Conservation (phyloP, 2,113 vertebrate species). For the Gallinago paraguaiae region DNA sequence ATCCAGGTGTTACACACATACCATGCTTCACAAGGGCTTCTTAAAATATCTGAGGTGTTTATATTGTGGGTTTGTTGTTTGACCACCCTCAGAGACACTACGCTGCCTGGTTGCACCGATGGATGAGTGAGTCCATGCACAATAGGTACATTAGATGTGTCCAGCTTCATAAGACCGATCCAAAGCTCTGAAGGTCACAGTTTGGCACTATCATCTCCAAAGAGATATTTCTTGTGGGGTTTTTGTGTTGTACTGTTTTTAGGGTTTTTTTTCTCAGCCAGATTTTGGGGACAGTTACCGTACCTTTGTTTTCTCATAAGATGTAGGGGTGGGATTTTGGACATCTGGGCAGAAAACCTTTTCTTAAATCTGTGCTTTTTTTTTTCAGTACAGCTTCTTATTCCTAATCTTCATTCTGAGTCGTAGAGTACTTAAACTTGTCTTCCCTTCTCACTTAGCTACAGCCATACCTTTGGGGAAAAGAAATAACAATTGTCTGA, state of each 20-base stretch:
- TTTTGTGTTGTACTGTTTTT: not conserved
- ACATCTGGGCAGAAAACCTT: not conserved
- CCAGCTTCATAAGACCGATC: not conserved
- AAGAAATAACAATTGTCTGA: not conserved
- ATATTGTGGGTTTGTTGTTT: not conserved
- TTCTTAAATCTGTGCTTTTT: not conserved
- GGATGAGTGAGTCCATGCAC: fast-evolving
- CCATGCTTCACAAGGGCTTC: not conserved
- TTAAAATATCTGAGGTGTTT: not conserved
- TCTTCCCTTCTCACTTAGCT: not conserved
- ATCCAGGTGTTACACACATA: not conserved
- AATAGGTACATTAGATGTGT: not conserved
- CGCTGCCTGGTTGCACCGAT: not conserved
- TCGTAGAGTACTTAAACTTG: not conserved
- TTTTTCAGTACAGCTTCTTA: not conserved
- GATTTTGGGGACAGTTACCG: not conserved
- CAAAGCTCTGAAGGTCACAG: not conserved
- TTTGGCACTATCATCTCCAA: not conserved
- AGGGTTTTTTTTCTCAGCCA: not conserved
- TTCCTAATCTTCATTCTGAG: not conserved
- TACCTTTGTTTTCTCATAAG: not conserved
- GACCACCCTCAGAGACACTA: not conserved
- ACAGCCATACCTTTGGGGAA: not conserved
- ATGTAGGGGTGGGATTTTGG: not conserved
- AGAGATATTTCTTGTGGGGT: not conserved